phyloP scores from a whole-genome alignment of 1,140 invertebrate genomes.

The Procambarus virginalis region DNA sequence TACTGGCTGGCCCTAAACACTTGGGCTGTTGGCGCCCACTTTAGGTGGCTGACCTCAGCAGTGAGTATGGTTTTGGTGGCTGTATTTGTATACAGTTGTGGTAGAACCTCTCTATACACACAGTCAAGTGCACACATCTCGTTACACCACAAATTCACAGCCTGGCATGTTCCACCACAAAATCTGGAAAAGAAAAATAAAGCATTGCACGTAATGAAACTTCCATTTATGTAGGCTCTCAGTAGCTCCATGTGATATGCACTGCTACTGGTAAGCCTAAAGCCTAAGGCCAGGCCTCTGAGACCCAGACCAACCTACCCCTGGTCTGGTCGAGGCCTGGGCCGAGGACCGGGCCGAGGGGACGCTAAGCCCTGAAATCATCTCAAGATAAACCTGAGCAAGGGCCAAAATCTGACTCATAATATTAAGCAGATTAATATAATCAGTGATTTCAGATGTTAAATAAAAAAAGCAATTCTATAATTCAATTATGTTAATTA shows the following conservation, averaged over 20 bases:
- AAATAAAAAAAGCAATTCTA: background rate
- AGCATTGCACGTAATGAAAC: no score
- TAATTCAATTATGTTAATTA: background rate
- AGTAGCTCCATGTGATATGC: no score
- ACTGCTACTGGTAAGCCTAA: no score
- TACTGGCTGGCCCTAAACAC: conserved; percentile 81
- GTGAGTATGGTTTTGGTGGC: conserved; percentile 78
- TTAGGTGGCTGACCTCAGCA: conserved; percentile 75
- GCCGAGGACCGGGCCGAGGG: no score
- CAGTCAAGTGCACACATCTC: conserved; percentile 78
- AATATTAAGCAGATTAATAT: background rate
- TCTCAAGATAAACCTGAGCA: no score
- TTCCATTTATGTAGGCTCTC: no score
- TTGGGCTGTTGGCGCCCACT: conserved; percentile 73
- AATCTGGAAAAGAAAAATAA: conserved; percentile 5
- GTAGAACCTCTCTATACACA: conserved; percentile 80
- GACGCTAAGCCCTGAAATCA: no score
- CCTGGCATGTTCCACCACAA: conserved; percentile 69
- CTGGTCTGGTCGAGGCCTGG: no score
- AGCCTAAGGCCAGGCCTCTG: no score
- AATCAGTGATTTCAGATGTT: background rate
- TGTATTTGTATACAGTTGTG: conserved; percentile 80
- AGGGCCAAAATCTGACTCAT: background rate
- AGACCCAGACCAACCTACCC: no score
- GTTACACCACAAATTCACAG: conserved; percentile 71